Evolutionary conservation across 2,113 vertebrate species (phyloP).

Genomic region (Elaphurus davidianus): DNA sequence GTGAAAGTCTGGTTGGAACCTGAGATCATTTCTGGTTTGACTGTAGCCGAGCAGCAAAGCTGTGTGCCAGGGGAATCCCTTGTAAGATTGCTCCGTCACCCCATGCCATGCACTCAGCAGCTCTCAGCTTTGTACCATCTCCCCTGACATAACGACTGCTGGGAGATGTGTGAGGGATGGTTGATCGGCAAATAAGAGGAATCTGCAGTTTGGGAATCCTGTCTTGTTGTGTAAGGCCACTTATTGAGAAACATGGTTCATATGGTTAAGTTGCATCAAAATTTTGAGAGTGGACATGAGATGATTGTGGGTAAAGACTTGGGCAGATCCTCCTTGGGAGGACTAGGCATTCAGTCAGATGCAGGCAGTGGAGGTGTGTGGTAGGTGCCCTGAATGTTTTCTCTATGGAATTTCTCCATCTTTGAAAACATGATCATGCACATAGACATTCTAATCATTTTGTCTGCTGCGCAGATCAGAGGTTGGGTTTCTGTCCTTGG

Average conservation of each 20-base stretch:
- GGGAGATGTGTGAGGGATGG: neutral
- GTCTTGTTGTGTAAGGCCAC: neutral
- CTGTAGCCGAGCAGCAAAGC: too few relatives aligned
- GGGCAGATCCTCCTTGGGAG: neutral
- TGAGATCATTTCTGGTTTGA: neutral
- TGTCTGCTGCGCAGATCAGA: neutral
- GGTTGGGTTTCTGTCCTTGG: neutral
- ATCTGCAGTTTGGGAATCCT: neutral
- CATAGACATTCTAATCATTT: neutral
- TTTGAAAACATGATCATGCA: neutral
- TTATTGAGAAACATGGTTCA: neutral
- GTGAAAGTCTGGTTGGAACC: constrained; percentile 71
- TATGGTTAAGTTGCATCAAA: neutral
- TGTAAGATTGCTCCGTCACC: accelerated
- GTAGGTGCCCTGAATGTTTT: constrained; percentile 1
- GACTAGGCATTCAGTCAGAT: accelerated
- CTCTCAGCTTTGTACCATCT: accelerated
- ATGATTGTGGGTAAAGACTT: accelerated
- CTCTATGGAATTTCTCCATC: constrained; percentile 32
- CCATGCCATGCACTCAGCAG: accelerated
- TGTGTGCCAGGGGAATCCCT: neutral
- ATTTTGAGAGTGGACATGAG: neutral
- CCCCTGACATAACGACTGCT: accelerated
- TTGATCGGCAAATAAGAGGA: neutral
- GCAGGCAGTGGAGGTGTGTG: neutral